phyloP scores from a whole-genome alignment of 2,797 vertebrate genomes.

The Falco cherrug region DNA sequence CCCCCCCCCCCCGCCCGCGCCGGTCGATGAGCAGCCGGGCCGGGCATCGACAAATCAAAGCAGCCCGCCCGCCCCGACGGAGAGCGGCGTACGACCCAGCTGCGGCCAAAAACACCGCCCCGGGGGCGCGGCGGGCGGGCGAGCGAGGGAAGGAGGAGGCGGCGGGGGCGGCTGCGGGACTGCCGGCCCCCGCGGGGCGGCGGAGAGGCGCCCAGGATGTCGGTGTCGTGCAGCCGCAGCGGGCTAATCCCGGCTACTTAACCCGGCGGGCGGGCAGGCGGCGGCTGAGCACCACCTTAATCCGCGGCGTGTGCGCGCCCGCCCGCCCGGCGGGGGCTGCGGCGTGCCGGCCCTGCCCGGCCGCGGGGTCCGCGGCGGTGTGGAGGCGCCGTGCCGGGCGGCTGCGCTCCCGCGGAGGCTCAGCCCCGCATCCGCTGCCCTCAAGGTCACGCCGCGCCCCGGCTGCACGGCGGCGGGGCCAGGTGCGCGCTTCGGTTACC shows the following conservation, averaged over 20 bases:
- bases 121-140: not conserved
- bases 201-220: not conserved
- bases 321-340: not conserved
- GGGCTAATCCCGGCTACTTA: conserved; percentile 54
- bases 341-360: not conserved
- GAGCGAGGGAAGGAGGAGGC: not conserved
- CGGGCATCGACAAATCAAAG: conserved; percentile 20
- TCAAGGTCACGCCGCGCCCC: conserved; percentile 73
- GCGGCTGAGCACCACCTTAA: conserved; percentile 16
- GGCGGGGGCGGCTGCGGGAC: not conserved
- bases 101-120: conserved; percentile 21
- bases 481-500: conserved; percentile 40
- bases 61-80: not conserved
- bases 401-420: not conserved
- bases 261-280: not conserved
- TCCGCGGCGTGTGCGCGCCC: conserved; percentile 5
- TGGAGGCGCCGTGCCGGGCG: not conserved
- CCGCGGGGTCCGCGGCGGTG: not conserved
- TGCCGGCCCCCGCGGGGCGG: not conserved
- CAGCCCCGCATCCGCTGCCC: conserved; percentile 47
- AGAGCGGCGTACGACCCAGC: not conserved
- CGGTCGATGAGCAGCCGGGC: not conserved
- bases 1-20: not conserved
- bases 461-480: not conserved
- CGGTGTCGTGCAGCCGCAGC: conserved; percentile 19